Base-by-base conservation (phyloP, 2,888 invertebrate species). In the Agrotis segetum region DNA sequence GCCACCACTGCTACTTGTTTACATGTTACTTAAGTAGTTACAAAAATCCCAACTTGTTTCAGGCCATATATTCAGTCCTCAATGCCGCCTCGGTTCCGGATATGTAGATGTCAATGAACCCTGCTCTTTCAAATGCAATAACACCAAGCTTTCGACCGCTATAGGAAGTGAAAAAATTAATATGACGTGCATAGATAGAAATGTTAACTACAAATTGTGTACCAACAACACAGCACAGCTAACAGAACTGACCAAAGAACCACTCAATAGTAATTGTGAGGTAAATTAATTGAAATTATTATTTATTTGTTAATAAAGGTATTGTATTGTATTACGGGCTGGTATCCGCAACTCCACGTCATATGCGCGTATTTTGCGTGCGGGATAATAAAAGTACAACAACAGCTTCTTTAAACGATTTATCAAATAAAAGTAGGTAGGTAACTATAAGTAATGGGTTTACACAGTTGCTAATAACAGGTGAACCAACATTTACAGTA, bases 21-120 rank as follows among this genome's bases (percentile, higher is more conserved):
- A 44, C 2, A 16, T 9, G 40, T 40, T 11, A 11, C 40, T 9
- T 40, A 40, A 11, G 11, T 9, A 40, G 11, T 40, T 40, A 40
- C 40, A 40, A 40, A 40, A 40, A 40, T 40, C 53, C 71, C 40
- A 13, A 34, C 19, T 67, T 70, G 53, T 85, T 89, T 65, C 83
- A 93, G 93, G 90, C 14, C 85, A 85, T 44, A 78, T 79, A 13
- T 95, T 88, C 74, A 87, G 77, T 34, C 92, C 95, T 3, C 83
- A 86, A 0, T 95, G 95, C 74, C 89, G 88, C 14, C 86, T 90
- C 0, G 93, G 91, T 0, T 71, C 82, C 11, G 92, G 88, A 14
- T 92, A 89, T 56, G 90, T 94, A 0, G 92, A 94, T 65, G 82
- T 94, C 0, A 91, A 95, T 67, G 92, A 93, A 73, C 92, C 93